Percentiles rank a stretch among this genome's conserved stretches.
These are phyloP conservation scores for Agrochola lychnidis DNA, from an alignment of 2,888 invertebrate genomes.

Conservation along the genomic window DNA sequence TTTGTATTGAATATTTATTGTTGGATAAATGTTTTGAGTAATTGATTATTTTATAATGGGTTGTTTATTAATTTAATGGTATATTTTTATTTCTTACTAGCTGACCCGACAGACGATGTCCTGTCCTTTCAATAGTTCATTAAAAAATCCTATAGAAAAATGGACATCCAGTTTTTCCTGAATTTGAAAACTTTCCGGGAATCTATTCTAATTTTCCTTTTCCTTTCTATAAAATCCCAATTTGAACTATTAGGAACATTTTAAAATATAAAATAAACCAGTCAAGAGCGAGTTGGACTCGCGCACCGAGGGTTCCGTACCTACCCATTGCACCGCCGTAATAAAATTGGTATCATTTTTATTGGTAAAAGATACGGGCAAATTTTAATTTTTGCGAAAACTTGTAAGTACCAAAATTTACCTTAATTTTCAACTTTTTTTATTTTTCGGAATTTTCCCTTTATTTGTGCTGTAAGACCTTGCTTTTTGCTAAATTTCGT, in stretches of 20 bases:
- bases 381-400: too few relatives aligned
- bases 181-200: background rate
- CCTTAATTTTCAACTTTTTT: too few relatives aligned
- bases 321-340: too few relatives aligned
- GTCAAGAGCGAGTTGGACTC: too few relatives aligned
- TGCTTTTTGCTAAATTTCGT: too few relatives aligned
- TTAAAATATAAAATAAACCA: too few relatives aligned
- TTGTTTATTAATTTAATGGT: background rate
- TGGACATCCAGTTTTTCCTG: background rate
- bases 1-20: conserved; percentile 7
- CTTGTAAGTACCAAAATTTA: too few relatives aligned
- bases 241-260: background rate
- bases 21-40: background rate
- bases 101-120: background rate
- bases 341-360: too few relatives aligned
- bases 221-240: background rate
- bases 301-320: too few relatives aligned
- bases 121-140: background rate
- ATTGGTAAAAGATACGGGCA: too few relatives aligned
- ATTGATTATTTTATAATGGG: conserved; percentile 1
- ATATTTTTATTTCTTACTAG: background rate
- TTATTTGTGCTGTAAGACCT: too few relatives aligned
- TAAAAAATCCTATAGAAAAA: background rate
- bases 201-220: background rate
- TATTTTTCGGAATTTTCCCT: too few relatives aligned